Base-by-base conservation (phyloP, 2,113 vertebrate genomes). In the Myrmecobius fasciatus region DNA sequence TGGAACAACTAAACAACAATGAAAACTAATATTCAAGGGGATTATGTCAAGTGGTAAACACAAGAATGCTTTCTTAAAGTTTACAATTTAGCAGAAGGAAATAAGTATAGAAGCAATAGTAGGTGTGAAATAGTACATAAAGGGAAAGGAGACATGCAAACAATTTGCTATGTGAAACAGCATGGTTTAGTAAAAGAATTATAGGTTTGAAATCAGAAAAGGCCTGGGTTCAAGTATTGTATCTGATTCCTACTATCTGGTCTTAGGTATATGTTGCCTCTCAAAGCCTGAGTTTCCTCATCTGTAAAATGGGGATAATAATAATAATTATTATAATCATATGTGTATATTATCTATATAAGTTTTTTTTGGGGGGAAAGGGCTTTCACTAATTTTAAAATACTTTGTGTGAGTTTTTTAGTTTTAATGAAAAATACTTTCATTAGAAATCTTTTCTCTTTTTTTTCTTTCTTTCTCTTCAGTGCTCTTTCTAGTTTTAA, bases 401-500 rank as follows among this genome's bases (percentile, higher is more conserved):
- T 31, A 31, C 54, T 56, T 56, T 56, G 28, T 14, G 28, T 36
- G 56, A 14, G 56, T 60, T 75, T 75, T 75, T 75, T 75, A n/a
- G 36, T 75, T 75, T 75, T 75, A 75, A 12, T 60, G 56, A 28
- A 31, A 60, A 60, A 60, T 60, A 12, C 28, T 60, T 60, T 60
- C 31, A 28, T 14, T 60, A 31, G 28, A 31, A 31, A 60, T 31
- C 28, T 31, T 0, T 91, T 54, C 48, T 22, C 12, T 95, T 36
- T 26, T 56, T 49, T 20, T 92, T 12, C 56, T 49, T 53, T 92
- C 95, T 52, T 49, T 49, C 36, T 75, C 43, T 43, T 60, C 49
- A 53, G 52, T 24, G 31, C 46, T 91, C 92, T 93, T 96, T 95
- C 60, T 75, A 53, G 47, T 83, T 89, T 91, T 95, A 28, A 95